Conservation (phyloP, 2,888 invertebrate species). For the Pristionchus fissidentatus region DNA sequence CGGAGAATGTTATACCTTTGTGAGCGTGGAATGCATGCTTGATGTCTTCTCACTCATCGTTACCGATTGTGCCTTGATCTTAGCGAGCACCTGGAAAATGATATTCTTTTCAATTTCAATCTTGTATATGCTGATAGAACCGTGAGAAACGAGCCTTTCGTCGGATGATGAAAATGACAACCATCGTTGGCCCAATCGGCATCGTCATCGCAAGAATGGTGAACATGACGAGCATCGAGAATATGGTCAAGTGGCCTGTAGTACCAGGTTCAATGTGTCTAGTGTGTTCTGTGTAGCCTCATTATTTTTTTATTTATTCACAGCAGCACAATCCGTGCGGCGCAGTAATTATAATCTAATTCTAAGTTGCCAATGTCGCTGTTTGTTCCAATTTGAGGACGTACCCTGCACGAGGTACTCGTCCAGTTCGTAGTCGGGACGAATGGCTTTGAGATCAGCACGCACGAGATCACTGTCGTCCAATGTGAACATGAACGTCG, state of each 20-base stretch:
- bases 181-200: neutral
- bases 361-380: too few species aligned
- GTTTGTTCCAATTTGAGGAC: too few species aligned
- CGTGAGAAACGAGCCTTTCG: too few species aligned
- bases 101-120: too few species aligned
- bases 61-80: neutral
- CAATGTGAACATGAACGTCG: neutral
- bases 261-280: too few species aligned
- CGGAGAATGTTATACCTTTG: neutral
- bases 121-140: too few species aligned
- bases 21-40: neutral
- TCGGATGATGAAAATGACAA: neutral
- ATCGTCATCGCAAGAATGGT: constrained; percentile 26
- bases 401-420: neutral
- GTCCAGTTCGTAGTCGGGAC: neutral
- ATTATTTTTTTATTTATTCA: too few species aligned
- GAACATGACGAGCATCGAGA: neutral
- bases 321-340: too few species aligned
- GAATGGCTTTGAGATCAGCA: neutral
- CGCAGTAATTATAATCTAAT: too few species aligned
- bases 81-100: neutral
- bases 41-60: neutral
- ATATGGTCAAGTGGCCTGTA: too few species aligned
- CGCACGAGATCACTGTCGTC: neutral
- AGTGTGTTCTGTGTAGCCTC: too few species aligned